Percentiles rank a stretch among this genome's conserved stretches.
phyloP scores from a whole-genome alignment of 2,888 invertebrate species.

The Tortricodes alternella region DNA sequence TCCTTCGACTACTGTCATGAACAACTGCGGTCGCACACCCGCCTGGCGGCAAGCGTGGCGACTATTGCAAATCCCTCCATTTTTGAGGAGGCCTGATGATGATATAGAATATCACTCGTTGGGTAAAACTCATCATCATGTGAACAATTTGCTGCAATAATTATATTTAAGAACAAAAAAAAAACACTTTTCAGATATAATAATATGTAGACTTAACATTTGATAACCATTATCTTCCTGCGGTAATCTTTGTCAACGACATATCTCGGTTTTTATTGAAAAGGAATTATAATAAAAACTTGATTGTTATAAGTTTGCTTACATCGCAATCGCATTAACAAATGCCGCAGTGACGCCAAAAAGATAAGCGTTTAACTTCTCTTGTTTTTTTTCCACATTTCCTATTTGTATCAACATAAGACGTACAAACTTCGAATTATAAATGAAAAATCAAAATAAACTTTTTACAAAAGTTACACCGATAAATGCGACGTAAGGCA shows the following conservation, averaged over 20 bases:
- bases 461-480: not conserved
- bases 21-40: no score
- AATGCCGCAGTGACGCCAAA: not conserved
- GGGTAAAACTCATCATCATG: no score
- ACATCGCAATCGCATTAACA: no score
- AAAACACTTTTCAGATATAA: not conserved
- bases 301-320: conserved; percentile 1
- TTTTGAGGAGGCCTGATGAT: no score
- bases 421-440: not conserved
- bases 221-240: conserved; percentile 10
- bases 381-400: not conserved
- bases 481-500: not conserved
- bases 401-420: not conserved
- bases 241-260: not conserved
- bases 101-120: no score
- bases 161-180: not conserved
- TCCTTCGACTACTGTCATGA: no score
- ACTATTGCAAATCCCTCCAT: no score
- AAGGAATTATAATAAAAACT: conserved; percentile 21
- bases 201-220: not conserved
- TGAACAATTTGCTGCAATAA: no score
- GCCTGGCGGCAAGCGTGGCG: no score
- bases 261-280: not conserved
- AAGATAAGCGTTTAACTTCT: not conserved
- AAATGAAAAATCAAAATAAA: not conserved